These are phyloP conservation scores for Nebria salina DNA, from an alignment of 2,888 invertebrate genomes.

Conservation along the genomic window DNA sequence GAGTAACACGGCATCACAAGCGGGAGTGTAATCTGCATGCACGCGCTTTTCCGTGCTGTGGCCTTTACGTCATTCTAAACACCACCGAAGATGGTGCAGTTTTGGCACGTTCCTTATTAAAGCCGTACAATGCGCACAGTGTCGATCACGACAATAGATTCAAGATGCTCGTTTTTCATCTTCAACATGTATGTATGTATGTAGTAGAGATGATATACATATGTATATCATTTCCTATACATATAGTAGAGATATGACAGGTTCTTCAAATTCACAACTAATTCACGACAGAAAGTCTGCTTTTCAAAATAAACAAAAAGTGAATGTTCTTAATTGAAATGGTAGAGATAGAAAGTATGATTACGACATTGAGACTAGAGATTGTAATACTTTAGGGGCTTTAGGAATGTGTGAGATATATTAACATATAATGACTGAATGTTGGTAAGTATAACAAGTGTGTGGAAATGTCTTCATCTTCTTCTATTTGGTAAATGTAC, in stretches of 20 bases:
- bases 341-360: too few relatives aligned
- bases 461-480: too few relatives aligned
- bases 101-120: constrained; percentile 41
- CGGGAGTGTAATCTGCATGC: constrained; percentile 9
- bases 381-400: too few relatives aligned
- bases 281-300: not conserved
- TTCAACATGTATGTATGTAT: not conserved
- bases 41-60: not conserved
- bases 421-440: too few relatives aligned
- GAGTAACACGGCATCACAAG: constrained; percentile 4
- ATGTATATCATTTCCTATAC: not conserved
- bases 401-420: too few relatives aligned
- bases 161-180: too few relatives aligned
- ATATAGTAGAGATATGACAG: not conserved
- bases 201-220: not conserved
- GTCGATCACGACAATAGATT: constrained; percentile 22
- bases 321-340: too few relatives aligned
- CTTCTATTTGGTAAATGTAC: not conserved
- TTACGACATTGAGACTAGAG: too few relatives aligned
- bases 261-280: not conserved
- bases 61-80: not conserved
- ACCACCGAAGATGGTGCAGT: constrained; percentile 7
- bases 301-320: too few relatives aligned
- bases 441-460: too few relatives aligned
- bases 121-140: constrained; percentile 11